These are phyloP conservation scores for Catharus fuscescens DNA, from an alignment of 2,113 vertebrate species.

Conservation along the genomic window DNA sequence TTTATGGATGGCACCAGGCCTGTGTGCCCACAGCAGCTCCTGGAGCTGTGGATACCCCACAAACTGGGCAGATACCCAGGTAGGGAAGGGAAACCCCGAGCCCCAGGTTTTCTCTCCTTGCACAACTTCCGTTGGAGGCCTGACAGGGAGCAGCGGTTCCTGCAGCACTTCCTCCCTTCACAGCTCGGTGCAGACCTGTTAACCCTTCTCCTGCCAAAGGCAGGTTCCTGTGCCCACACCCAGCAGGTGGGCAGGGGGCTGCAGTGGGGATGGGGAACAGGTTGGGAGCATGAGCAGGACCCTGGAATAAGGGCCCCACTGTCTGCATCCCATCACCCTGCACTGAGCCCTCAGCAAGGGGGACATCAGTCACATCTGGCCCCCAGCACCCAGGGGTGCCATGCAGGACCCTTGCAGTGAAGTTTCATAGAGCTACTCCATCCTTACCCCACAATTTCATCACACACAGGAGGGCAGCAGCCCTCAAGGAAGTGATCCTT, in stretches of 20 bases:
- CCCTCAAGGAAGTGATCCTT: neutral
- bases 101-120: neutral
- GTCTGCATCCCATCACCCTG: neutral
- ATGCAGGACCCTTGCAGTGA: accelerated
- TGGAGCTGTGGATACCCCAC: accelerated
- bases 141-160: neutral
- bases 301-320: neutral
- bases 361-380: neutral
- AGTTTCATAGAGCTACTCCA: neutral
- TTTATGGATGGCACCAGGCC: neutral
- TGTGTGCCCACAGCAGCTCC: neutral
- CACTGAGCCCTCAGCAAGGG: neutral
- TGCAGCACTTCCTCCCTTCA: slow-evolving; percentile 49
- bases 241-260: neutral
- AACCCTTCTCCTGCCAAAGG: neutral
- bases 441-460: neutral
- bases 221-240: neutral
- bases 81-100: neutral
- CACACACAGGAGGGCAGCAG: neutral
- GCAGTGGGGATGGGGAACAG: neutral
- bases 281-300: neutral
- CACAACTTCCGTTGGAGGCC: slow-evolving; percentile 39
- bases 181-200: neutral
- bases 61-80: neutral
- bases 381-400: neutral